phyloP scores from a whole-genome alignment of 2,113 vertebrate species.

The Zapornia atra region DNA sequence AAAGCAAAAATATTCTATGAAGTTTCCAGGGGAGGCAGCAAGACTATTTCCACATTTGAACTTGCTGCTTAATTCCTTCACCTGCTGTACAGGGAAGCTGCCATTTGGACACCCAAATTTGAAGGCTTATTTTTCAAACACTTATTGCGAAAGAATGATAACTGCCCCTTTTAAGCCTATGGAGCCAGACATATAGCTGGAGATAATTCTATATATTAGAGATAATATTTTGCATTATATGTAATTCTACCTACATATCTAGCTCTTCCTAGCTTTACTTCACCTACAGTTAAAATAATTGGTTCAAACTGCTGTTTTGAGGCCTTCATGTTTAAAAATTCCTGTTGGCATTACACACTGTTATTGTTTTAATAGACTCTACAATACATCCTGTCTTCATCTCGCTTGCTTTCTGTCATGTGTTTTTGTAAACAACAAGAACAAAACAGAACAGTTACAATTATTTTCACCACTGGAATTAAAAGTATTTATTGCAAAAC shows the following conservation, averaged over 20 bases:
- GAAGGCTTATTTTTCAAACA: slow-evolving; percentile 1
- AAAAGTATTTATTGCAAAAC: slow-evolving; percentile 32
- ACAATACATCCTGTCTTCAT: background rate
- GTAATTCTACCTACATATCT: background rate
- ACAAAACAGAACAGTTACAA: background rate
- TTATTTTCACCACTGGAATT: slow-evolving; percentile 9
- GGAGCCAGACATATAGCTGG: background rate
- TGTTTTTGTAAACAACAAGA: background rate
- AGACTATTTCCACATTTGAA: background rate
- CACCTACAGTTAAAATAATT: background rate
- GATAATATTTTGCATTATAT: background rate
- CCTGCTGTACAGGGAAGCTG: background rate
- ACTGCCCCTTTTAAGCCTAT: background rate
- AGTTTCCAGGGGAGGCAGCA: background rate
- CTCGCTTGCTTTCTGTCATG: slow-evolving; percentile 3
- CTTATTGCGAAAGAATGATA: background rate
- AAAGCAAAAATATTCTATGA: background rate
- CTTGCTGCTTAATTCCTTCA: background rate
- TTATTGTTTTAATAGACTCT: background rate
- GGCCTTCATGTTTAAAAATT: background rate
- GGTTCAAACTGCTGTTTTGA: background rate
- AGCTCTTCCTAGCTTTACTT: background rate
- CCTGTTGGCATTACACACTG: background rate
- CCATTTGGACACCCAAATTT: background rate
- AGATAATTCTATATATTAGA: background rate